phyloP scores from a whole-genome alignment of 2,797 vertebrate genomes.

The Peromyscus melanophrys region DNA sequence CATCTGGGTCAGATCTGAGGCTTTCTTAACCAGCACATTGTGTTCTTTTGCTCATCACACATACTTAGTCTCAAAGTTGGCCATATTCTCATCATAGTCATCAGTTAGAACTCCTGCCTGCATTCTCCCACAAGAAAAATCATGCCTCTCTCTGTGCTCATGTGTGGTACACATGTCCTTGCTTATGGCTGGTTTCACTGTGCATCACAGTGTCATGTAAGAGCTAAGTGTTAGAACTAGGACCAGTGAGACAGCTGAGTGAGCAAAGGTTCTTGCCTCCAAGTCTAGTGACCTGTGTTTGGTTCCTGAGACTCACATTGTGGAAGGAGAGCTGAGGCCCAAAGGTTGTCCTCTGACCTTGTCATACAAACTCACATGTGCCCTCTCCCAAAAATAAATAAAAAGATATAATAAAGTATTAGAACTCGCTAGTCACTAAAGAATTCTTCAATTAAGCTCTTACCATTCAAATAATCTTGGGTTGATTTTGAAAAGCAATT shows the following conservation, averaged over 20 bases:
- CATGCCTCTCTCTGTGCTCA: neutral
- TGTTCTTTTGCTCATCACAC: neutral
- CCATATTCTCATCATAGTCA: neutral
- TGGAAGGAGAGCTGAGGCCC: neutral
- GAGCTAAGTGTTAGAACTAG: neutral
- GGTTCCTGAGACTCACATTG: neutral
- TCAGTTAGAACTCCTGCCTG: neutral
- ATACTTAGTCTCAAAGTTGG: neutral
- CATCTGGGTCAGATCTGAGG: neutral
- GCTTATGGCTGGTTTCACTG: neutral
- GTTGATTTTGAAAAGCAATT: neutral
- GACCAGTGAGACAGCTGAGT: neutral
- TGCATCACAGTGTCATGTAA: neutral
- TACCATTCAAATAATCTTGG: slow-evolving; percentile 28
- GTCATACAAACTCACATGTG: neutral
- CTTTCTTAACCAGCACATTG: neutral
- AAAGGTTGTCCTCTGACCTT: neutral
- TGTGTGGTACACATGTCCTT: neutral
- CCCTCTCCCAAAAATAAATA: neutral
- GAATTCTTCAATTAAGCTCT: neutral
- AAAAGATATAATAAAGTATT: neutral
- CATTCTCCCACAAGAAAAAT: neutral
- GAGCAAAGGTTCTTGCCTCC: neutral
- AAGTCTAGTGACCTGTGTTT: neutral
- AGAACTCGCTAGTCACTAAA: neutral